Evolutionary conservation across 2,113 vertebrate species (phyloP), one percentile per base, ranked within the genome.

Genomic region (Syngnathus scovelli): DNA sequence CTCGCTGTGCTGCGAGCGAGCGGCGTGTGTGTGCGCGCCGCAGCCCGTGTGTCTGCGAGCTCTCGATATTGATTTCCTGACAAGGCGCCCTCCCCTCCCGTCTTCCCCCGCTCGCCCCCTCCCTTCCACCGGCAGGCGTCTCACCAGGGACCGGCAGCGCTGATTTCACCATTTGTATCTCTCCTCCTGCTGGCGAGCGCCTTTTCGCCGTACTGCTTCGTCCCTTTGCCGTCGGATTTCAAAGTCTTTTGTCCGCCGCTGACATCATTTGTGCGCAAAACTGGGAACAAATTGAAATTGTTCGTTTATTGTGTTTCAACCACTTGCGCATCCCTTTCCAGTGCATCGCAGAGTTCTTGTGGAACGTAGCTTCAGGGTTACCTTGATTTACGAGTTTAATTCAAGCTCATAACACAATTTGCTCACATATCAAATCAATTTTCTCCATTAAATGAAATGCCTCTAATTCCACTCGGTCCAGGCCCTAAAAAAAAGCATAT

Each of bases 51-150:
- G 75, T 73, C 78, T 68, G 72, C 55, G 58, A 70, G 79, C 75
- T 78, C 78, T 80, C 75, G 39, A 78, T 87, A 89, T 89, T 85
- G 87, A 90, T 89, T 89, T 90, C 83, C 84, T 86, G 85, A 86
- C 86, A 86, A 78, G 67, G 48, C 64, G 33, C 64, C 27, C 46
- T n/a, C 44, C 27, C 63, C 46, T 60, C 65, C 78, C 67, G 55
- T 43, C 80, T 76, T 46, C 46, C 61, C 61, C 75, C 67, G 16
- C 59, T 44, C n/a, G 12, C 56, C 58, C 37, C 60, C 16, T 13
- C 64, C 27, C 21, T 48, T 66, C 23, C 44, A 13, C 54, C 61
- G 66, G 77, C 67, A 68, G 55, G 79, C 78, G 55, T 78, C 81
- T 73, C 71, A 60, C 76, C 72, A 55, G 59, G n/a, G 70, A 83